phyloP scores from a whole-genome alignment of 1,140 invertebrate species.

The Stegodyphus dumicola region DNA sequence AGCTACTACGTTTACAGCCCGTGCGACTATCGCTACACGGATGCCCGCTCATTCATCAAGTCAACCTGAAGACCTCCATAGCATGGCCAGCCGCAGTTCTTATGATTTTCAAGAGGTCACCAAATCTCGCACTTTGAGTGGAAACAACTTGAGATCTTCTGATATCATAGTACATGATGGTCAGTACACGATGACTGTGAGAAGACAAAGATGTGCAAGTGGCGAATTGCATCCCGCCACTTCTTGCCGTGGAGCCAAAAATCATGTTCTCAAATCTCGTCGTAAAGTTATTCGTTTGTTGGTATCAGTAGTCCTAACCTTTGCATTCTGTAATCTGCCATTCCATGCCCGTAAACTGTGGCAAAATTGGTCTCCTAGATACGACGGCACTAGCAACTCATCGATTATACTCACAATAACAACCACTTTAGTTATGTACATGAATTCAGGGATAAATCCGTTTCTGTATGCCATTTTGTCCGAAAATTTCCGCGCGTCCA shows the following conservation, averaged over 20 bases:
- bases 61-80: slow-evolving; percentile 27
- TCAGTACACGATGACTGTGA: slow-evolving; percentile 45
- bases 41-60: slow-evolving; percentile 7
- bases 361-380: slow-evolving; percentile 76
- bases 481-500: slow-evolving; percentile 71
- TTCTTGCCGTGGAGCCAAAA: slow-evolving; percentile 35
- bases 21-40: slow-evolving; percentile 22
- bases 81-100: slow-evolving; percentile 21
- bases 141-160: slow-evolving; percentile 41
- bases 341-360: slow-evolving; percentile 86
- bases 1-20: slow-evolving; percentile 23
- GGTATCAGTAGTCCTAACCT: slow-evolving; percentile 83
- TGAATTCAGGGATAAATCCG: slow-evolving; percentile 87
- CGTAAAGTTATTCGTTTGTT: slow-evolving; percentile 76
- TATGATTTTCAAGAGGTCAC: slow-evolving; percentile 15
- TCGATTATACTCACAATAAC: slow-evolving; percentile 81
- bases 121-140: slow-evolving; percentile 18
- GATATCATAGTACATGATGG: slow-evolving; percentile 56
- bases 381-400: slow-evolving; percentile 76
- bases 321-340: slow-evolving; percentile 85
- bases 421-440: slow-evolving; percentile 85
- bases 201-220: slow-evolving; percentile 35
- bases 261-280: slow-evolving; percentile 65
- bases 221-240: slow-evolving; percentile 44
- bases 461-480: slow-evolving; percentile 86